phyloP scores from a whole-genome alignment of 1,140 invertebrate genomes.

The Odontomachus brunneus region DNA sequence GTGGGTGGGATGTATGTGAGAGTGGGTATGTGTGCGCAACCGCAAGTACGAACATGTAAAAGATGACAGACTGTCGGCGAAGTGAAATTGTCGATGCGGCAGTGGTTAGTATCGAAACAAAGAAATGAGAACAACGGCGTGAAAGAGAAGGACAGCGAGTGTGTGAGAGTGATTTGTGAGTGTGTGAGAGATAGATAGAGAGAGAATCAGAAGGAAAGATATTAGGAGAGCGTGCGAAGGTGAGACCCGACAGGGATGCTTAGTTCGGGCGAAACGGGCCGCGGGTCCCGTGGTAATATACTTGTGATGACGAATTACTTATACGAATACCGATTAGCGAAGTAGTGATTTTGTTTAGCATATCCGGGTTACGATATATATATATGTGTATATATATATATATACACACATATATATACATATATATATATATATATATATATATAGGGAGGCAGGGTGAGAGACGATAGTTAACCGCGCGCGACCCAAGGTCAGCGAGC shows the following conservation, averaged over 20 bases:
- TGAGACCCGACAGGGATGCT: conserved; percentile 62
- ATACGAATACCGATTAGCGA: conserved; percentile 56
- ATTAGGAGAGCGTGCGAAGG: conserved; percentile 38
- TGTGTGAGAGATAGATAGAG: too few species aligned
- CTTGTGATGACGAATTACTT: conserved; percentile 71
- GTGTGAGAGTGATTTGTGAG: conserved; percentile 7
- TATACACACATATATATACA: too few species aligned
- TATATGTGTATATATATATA: too few species aligned
- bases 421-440: too few species aligned
- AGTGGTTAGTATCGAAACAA: background rate
- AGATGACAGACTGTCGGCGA: background rate
- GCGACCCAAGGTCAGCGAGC: conserved; percentile 51
- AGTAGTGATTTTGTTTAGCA: conserved; percentile 53
- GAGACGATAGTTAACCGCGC: background rate
- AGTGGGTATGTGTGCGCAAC: too few species aligned
- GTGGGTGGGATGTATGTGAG: background rate
- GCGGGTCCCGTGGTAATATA: conserved; percentile 46
- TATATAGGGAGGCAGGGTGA: conserved; percentile 24
- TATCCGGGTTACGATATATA: background rate
- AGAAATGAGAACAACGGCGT: conserved; percentile 15
- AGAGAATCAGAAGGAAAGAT: too few species aligned
- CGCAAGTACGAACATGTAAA: too few species aligned
- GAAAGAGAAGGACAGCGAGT: conserved; percentile 23
- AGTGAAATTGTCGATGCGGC: background rate
- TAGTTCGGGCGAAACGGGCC: conserved; percentile 46